Percentiles rank a stretch among this genome's conserved stretches.
Conservation (phyloP, 1,140 invertebrate species). For the Hypothenemus hampei region DNA sequence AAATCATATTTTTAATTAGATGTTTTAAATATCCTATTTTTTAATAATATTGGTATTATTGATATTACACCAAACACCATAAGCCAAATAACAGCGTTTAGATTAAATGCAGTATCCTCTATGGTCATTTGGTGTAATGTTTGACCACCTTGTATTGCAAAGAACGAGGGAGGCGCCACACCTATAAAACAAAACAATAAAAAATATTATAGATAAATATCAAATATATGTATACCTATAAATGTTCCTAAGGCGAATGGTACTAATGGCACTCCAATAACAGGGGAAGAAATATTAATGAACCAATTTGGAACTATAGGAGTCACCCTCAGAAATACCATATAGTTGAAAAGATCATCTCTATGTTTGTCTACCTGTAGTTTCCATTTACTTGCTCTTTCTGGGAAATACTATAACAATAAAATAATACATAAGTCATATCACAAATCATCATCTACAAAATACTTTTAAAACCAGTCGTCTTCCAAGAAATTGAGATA, state of each 20-base stretch:
- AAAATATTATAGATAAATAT: not conserved
- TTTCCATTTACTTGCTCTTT: conserved; percentile 81
- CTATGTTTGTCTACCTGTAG: conserved; percentile 77
- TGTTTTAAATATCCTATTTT: conserved; percentile 47
- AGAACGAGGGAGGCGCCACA: conserved; percentile 95
- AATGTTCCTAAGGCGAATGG: conserved; percentile 94
- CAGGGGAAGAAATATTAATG: conserved; percentile 95
- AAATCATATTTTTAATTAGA: too few species aligned
- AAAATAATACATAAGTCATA: not conserved
- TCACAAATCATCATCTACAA: not conserved
- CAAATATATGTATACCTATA: conserved; percentile 50
- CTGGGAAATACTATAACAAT: conserved; percentile 70
- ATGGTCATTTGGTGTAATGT: conserved; percentile 91
- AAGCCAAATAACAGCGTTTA: conserved; percentile 76
- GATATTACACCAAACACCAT: conserved; percentile 76
- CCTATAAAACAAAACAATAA: conserved; percentile 43
- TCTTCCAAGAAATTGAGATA: conserved; percentile 86
- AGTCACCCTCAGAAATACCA: conserved; percentile 95
- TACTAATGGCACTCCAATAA: conserved; percentile 88
- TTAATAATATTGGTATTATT: conserved; percentile 87
- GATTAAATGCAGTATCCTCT: conserved; percentile 84
- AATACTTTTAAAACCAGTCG: conserved; percentile 64
- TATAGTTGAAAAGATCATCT: conserved; percentile 91
- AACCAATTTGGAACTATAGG: conserved; percentile 99
- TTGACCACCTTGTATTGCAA: conserved; percentile 96